phyloP scores from a whole-genome alignment of 2,888 invertebrate species.

The Perizoma flavofasciatum region DNA sequence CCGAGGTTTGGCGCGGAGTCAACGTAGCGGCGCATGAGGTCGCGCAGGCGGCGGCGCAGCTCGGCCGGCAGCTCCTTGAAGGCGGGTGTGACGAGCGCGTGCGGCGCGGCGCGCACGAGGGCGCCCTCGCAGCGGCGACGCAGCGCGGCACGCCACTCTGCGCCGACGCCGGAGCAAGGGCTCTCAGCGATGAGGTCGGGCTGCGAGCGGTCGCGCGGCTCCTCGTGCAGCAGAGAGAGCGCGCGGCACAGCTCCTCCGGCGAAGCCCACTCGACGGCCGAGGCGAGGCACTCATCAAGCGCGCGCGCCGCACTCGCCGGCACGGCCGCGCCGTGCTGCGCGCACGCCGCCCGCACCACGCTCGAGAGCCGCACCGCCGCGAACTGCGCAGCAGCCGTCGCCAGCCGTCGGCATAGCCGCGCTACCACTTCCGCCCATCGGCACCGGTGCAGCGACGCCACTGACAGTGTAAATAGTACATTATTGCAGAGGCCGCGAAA shows the following conservation, averaged over 20 bases:
- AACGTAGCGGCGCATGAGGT: constrained; percentile 39
- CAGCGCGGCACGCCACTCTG: constrained; percentile 46
- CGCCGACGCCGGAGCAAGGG: constrained; percentile 30
- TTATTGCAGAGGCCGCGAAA: too few relatives aligned
- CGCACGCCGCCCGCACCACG: constrained; percentile 88
- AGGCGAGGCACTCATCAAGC: constrained; percentile 90
- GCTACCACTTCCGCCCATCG: constrained; percentile 93
- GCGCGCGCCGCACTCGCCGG: constrained; percentile 53
- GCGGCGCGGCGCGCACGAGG: constrained; percentile 61
- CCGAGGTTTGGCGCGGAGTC: not conserved
- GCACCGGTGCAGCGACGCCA: constrained; percentile 89
- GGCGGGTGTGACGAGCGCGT: constrained; percentile 60
- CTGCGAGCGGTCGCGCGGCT: constrained; percentile 49
- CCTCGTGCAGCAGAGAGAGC: constrained; percentile 81
- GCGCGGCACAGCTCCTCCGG: constrained; percentile 93
- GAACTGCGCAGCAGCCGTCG: constrained; percentile 91
- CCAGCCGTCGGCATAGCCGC: constrained; percentile 89
- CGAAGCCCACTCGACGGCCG: constrained; percentile 90
- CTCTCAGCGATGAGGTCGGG: constrained; percentile 54
- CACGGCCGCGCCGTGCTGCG: constrained; percentile 46
- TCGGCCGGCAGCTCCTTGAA: constrained; percentile 65
- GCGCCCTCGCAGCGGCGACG: constrained; percentile 63
- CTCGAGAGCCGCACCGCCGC: constrained; percentile 90
- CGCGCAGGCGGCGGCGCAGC: constrained; percentile 62
- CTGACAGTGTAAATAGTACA: constrained; percentile 38